Percentiles rank a stretch among this genome's conserved stretches.
Evolutionary conservation across 2,888 invertebrate genomes (phyloP).

Genomic region (Lithophane ornitopus): DNA sequence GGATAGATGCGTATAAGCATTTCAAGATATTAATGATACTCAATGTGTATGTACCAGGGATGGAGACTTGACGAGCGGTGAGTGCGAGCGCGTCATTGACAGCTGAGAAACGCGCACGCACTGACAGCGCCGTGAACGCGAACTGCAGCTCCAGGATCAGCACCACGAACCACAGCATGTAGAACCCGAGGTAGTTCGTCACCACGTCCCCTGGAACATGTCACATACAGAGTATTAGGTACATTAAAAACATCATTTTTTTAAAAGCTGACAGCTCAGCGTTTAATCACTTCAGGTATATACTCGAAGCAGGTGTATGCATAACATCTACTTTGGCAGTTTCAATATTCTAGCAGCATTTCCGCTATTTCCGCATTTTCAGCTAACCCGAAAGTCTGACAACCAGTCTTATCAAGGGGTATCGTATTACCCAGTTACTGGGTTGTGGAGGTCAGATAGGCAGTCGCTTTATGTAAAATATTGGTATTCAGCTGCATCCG

Average conservation of each 20-base stretch:
- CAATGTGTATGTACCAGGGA: slow-evolving; percentile 69
- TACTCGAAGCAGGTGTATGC: not conserved
- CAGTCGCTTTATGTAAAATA: too few relatives aligned
- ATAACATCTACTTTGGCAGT: not conserved
- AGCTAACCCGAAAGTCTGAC: too few relatives aligned
- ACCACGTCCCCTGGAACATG: slow-evolving; percentile 82
- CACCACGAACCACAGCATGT: slow-evolving; percentile 91
- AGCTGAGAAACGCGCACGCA: slow-evolving; percentile 89
- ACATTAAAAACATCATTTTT: not conserved
- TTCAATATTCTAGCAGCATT: not conserved
- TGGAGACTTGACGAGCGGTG: slow-evolving; percentile 80
- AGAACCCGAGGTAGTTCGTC: slow-evolving; percentile 90
- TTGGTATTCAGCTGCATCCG: too few relatives aligned
- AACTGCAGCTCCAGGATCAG: slow-evolving; percentile 91
- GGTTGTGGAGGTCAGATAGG: too few relatives aligned
- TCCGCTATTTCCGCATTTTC: too few relatives aligned
- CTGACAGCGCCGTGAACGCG: slow-evolving; percentile 90
- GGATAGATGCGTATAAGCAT: too few relatives aligned
- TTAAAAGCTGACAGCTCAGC: too few relatives aligned
- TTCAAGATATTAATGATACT: too few relatives aligned
- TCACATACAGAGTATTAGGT: not conserved
- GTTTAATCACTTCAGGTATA: not conserved
- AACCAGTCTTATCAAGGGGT: too few relatives aligned
- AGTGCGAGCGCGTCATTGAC: slow-evolving; percentile 89
- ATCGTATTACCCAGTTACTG: too few relatives aligned